Evolutionary conservation across 2,888 invertebrate genomes (phyloP).

Genomic region (Mechanitis messenoides): DNA sequence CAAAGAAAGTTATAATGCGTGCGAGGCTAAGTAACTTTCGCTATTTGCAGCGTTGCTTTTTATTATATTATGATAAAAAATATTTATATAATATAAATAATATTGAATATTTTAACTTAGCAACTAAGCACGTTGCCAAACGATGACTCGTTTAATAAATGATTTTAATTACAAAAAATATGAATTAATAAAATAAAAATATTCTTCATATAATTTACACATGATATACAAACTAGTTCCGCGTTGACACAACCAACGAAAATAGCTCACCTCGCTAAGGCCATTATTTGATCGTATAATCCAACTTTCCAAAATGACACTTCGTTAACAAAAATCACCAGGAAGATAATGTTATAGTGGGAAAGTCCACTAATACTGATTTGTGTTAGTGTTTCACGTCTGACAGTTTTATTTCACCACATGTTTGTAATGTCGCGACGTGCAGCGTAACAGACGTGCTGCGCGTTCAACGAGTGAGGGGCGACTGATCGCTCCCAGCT

Average conservation of each 20-base stretch:
- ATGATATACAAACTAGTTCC: slow-evolving; percentile 72
- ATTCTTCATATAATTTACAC: slow-evolving; percentile 61
- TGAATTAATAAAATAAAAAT: slow-evolving; percentile 35
- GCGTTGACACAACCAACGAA: slow-evolving; percentile 74
- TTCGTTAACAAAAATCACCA: slow-evolving; percentile 59
- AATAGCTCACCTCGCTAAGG: slow-evolving; percentile 77
- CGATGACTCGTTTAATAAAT: too few relatives aligned
- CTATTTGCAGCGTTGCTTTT: slow-evolving; percentile 53
- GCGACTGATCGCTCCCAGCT: slow-evolving; percentile 42
- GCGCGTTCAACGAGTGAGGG: slow-evolving; percentile 59
- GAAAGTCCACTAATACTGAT: slow-evolving; percentile 53
- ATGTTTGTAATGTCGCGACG: slow-evolving; percentile 62
- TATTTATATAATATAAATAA: slow-evolving; percentile 5
- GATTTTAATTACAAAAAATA: not conserved
- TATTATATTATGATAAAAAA: slow-evolving; percentile 10
- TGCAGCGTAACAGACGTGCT: slow-evolving; percentile 54
- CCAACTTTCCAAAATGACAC: slow-evolving; percentile 72
- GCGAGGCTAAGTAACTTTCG: slow-evolving; percentile 69
- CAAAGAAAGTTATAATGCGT: slow-evolving; percentile 73
- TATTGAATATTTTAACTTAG: slow-evolving; percentile 5
- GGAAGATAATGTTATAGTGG: slow-evolving; percentile 43
- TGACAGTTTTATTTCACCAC: slow-evolving; percentile 76
- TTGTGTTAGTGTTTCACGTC: slow-evolving; percentile 68
- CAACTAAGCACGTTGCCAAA: not conserved
- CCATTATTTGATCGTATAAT: slow-evolving; percentile 75